A percentile compares a stretch with the other conserved stretches of the same genome.
Evolutionary conservation across 2,797 vertebrate genomes (phyloP).

Genomic region (Gobionotothen gibberifrons): DNA sequence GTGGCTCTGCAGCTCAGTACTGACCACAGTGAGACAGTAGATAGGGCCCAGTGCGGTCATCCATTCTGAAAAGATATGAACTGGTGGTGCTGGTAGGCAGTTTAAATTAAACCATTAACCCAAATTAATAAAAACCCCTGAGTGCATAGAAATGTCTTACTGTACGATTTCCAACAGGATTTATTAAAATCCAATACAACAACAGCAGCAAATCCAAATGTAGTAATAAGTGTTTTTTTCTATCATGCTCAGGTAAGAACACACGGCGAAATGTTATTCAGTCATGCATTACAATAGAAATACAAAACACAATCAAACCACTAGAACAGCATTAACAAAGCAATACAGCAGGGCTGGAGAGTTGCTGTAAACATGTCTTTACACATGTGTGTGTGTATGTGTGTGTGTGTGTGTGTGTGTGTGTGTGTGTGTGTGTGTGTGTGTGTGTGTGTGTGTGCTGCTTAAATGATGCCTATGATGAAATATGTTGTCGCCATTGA

Average conservation of each 20-base stretch:
- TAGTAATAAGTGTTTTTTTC: no score
- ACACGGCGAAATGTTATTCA: neutral
- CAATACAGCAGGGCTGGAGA: neutral
- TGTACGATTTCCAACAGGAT: neutral
- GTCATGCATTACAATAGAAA: neutral
- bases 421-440: no score
- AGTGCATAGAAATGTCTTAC: conserved; percentile 1
- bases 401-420: no score
- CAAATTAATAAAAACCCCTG: neutral
- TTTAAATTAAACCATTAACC: conserved; percentile 12
- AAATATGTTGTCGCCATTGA: neutral
- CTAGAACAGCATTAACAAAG: neutral
- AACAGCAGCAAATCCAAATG: neutral
- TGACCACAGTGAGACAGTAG: conserved; percentile 5
- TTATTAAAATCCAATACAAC: neutral
- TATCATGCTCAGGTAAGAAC: neutral
- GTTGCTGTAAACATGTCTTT: neutral
- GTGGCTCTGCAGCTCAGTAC: conserved; percentile 8
- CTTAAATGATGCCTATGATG: neutral
- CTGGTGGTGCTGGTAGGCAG: conserved; percentile 6
- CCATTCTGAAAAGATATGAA: conserved; percentile 22
- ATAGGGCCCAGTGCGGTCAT: conserved; percentile 20
- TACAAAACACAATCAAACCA: neutral
- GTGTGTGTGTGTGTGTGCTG: no score
- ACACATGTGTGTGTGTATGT: neutral